Percentiles rank a stretch among this genome's conserved stretches.
Conservation (phyloP, 2,888 invertebrate genomes). For the Harpalus rufipes region DNA sequence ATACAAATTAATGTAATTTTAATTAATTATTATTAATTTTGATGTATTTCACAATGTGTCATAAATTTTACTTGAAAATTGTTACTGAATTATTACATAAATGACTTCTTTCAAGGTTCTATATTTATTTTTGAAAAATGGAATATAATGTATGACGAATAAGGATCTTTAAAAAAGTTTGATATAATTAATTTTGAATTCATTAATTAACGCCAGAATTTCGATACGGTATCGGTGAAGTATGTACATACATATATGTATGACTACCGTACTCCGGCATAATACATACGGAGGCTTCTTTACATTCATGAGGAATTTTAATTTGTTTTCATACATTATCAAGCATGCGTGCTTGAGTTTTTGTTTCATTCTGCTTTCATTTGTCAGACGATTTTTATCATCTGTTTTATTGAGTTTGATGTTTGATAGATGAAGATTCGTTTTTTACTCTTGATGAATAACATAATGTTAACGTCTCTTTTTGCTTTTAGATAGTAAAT, state of each 20-base stretch:
- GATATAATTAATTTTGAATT: not conserved
- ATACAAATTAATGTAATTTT: too few relatives aligned
- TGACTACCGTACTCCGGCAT: constrained; percentile 5
- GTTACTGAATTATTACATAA: too few relatives aligned
- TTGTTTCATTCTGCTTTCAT: constrained; percentile 60
- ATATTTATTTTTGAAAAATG: too few relatives aligned
- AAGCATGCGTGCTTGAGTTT: constrained; percentile 52
- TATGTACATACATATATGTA: constrained; percentile 28
- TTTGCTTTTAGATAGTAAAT: constrained; percentile 35
- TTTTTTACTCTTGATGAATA: constrained; percentile 50
- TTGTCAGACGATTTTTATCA: constrained; percentile 65
- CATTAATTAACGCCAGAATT: constrained; percentile 14
- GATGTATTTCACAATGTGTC: too few relatives aligned
- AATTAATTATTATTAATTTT: too few relatives aligned
- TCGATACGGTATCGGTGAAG: constrained; percentile 15
- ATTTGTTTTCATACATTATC: constrained; percentile 64
- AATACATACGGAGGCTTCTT: constrained; percentile 38
- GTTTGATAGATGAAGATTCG: constrained; percentile 58
- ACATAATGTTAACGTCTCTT: constrained; percentile 33
- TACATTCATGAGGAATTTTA: constrained; percentile 63
- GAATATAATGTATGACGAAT: not conserved
- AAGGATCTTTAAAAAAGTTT: not conserved
- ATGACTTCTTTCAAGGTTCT: too few relatives aligned
- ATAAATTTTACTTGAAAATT: too few relatives aligned
- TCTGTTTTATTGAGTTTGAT: constrained; percentile 61